These are phyloP conservation scores for Griposia aprilina DNA, from an alignment of 2,888 invertebrate species.

Conservation along the genomic window DNA sequence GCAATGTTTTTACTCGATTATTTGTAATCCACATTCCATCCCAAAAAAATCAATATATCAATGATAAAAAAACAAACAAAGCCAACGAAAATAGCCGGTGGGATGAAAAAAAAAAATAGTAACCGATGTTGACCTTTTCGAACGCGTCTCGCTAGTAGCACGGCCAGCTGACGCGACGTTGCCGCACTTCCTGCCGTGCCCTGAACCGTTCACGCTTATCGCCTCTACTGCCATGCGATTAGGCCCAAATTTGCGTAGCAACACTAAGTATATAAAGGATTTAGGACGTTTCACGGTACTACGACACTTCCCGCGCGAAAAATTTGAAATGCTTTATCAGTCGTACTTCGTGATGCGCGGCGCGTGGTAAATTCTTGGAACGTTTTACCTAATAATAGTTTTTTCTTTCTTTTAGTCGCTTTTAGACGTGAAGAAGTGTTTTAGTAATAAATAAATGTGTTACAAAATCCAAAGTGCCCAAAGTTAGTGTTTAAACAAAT, in stretches of 20 bases:
- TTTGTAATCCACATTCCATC: constrained; percentile 63
- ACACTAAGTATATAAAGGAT: constrained; percentile 84
- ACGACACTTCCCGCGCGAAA: constrained; percentile 89
- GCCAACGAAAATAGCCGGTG: constrained; percentile 83
- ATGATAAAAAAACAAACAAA: constrained; percentile 80
- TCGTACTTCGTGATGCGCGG: constrained; percentile 77
- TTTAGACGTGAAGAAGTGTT: constrained; percentile 51
- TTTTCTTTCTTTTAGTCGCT: constrained; percentile 50
- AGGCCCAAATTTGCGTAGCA: constrained; percentile 76
- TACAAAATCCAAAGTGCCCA: constrained; percentile 80
- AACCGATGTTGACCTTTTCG: constrained; percentile 90
- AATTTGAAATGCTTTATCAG: constrained; percentile 90
- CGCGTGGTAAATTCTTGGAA: constrained; percentile 73
- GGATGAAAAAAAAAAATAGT: constrained; percentile 86
- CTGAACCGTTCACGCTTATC: constrained; percentile 84
- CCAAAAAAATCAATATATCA: constrained; percentile 75
- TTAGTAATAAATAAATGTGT: constrained; percentile 44
- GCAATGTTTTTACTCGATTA: constrained; percentile 48
- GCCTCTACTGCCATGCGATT: constrained; percentile 78
- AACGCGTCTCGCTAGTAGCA: constrained; percentile 87
- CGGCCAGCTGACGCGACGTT: constrained; percentile 90
- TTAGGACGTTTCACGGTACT: constrained; percentile 85
- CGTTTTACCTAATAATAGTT: constrained; percentile 35
- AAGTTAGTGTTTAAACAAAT: constrained; percentile 68
- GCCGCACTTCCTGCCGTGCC: constrained; percentile 81